phyloP scores from a whole-genome alignment of 2,797 vertebrate species.

The Lagodon rhomboides region DNA sequence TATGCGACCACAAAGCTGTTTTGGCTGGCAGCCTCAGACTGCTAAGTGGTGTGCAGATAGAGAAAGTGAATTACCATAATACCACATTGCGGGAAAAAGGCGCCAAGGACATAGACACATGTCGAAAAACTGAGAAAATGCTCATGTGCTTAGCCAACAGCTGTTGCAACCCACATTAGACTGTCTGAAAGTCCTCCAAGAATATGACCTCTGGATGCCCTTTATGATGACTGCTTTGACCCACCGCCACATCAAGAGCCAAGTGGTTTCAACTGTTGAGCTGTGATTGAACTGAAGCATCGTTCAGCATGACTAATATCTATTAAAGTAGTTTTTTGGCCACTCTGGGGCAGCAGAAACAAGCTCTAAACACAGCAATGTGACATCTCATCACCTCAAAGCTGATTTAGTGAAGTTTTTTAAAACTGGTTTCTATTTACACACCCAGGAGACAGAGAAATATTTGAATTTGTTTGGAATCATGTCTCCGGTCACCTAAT shows the following conservation, averaged over 20 bases:
- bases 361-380: not conserved
- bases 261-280: constrained; percentile 1
- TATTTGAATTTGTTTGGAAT: not conserved
- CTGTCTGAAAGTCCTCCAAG: constrained; percentile 23
- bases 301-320: not conserved
- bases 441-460: not conserved
- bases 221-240: constrained; percentile 29
- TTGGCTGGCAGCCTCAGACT: constrained; percentile 47
- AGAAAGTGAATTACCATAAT: constrained; percentile 69
- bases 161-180: constrained; percentile 24
- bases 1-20: constrained; percentile 51
- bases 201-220: constrained; percentile 40
- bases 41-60: constrained; percentile 66
- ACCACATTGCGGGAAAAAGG: constrained; percentile 47
- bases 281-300: not conserved
- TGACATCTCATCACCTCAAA: not conserved
- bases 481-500: not conserved
- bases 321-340: not conserved
- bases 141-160: constrained; percentile 39
- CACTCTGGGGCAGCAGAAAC: not conserved
- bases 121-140: constrained; percentile 26
- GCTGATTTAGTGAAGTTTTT: not conserved
- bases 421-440: not conserved
- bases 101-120: constrained; percentile 43
- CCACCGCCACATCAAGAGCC: constrained; percentile 22